A percentile compares a stretch with the other conserved stretches of the same genome.
These are phyloP conservation scores for Heliocidaris erythrogramma DNA, from an alignment of 35 echinoderm and acorn worm genomes.

Conservation along the genomic window DNA sequence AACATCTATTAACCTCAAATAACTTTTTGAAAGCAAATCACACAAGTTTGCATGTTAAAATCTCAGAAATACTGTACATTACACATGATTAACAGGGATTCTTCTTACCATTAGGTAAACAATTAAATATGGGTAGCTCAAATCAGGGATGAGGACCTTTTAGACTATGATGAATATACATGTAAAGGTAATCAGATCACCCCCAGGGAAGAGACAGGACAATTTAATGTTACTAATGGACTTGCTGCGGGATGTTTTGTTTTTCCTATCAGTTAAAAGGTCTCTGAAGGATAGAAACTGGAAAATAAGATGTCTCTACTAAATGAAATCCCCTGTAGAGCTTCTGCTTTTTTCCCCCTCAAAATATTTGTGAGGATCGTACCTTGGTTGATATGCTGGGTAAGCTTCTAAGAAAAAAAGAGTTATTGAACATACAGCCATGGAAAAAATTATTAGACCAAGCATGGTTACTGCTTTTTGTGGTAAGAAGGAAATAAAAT, in stretches of 20 bases:
- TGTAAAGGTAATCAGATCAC: not conserved
- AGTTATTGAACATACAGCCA: too few species aligned
- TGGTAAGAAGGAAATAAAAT: too few species aligned
- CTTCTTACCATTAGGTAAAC: not conserved
- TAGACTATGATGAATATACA: not conserved
- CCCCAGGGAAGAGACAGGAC: not conserved
- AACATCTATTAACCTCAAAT: not conserved
- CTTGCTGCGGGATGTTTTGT: not conserved
- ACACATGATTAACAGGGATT: not conserved
- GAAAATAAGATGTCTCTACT: not conserved
- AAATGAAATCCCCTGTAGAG: not conserved
- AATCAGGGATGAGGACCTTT: not conserved
- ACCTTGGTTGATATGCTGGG: too few species aligned
- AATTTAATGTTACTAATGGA: not conserved
- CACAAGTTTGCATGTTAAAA: not conserved
- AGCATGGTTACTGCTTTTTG: too few species aligned
- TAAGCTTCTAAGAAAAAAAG: too few species aligned
- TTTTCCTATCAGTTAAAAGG: not conserved
- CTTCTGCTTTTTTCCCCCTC: too few species aligned
- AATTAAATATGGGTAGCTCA: not conserved
- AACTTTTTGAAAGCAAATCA: not conserved
- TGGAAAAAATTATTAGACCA: too few species aligned
- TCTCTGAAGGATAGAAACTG: not conserved
- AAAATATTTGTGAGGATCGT: too few species aligned
- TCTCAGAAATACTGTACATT: not conserved